Evolutionary conservation across 2,113 vertebrate genomes (phyloP).

Genomic region (Caloenas nicobarica): DNA sequence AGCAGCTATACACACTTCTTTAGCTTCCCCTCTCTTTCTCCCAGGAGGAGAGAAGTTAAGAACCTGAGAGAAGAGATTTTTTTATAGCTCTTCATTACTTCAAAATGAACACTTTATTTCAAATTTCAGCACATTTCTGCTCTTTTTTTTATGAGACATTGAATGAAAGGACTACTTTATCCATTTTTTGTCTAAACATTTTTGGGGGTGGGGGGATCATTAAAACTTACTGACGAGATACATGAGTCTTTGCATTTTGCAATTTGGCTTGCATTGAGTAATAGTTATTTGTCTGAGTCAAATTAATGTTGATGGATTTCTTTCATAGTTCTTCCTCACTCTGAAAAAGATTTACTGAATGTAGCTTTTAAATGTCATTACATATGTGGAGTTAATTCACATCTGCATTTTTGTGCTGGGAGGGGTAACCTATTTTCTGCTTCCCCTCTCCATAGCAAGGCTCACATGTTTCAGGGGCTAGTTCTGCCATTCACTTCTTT

Average conservation of each 20-base stretch:
- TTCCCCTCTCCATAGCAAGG: not conserved
- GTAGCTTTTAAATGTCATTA: slow-evolving; percentile 62
- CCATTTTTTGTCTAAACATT: slow-evolving; percentile 17
- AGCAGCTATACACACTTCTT: not conserved
- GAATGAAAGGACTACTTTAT: slow-evolving; percentile 19
- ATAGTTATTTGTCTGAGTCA: slow-evolving; percentile 58
- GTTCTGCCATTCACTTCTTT: slow-evolving; percentile 63
- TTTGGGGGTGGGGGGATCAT: not conserved
- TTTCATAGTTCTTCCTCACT: slow-evolving; percentile 52
- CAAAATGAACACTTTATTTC: slow-evolving; percentile 51
- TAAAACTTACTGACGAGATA: slow-evolving; percentile 34
- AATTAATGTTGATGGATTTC: slow-evolving; percentile 70
- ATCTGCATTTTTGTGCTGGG: slow-evolving; percentile 68
- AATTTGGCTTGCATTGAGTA: slow-evolving; percentile 50
- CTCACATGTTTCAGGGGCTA: slow-evolving; percentile 61
- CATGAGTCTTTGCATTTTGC: not conserved
- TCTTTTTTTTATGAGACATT: not conserved
- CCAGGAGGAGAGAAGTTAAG: slow-evolving; percentile 38
- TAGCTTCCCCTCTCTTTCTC: slow-evolving; percentile 21
- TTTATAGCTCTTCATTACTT: slow-evolving; percentile 38
- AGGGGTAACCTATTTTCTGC: slow-evolving; percentile 66
- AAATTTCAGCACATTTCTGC: slow-evolving; percentile 36
- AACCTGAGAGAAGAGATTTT: slow-evolving; percentile 34
- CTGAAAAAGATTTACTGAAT: slow-evolving; percentile 63
- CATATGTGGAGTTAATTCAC: slow-evolving; percentile 58